These are phyloP conservation scores for Phaethon lepturus DNA, from an alignment of 2,113 vertebrate genomes.

Conservation along the genomic window DNA sequence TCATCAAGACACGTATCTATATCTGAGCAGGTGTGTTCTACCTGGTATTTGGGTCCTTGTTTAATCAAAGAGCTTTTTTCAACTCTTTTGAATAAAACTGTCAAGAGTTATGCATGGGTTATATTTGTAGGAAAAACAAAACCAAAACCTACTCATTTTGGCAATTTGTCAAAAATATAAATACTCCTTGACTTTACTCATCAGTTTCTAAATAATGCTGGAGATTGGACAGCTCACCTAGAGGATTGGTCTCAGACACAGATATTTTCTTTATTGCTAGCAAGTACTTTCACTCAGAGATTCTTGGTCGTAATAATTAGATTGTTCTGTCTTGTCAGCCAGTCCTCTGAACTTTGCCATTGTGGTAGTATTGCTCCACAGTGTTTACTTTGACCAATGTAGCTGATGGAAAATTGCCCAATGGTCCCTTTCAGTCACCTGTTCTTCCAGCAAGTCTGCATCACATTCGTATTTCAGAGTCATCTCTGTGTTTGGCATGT, in stretches of 20 bases:
- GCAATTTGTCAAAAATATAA: not conserved
- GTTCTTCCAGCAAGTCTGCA: not conserved
- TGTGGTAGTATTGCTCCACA: not conserved
- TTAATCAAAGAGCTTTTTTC: not conserved
- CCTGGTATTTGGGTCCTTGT: not conserved
- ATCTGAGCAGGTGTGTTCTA: not conserved
- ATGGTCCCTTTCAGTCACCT: not conserved
- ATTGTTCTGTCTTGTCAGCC: not conserved
- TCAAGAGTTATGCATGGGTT: not conserved
- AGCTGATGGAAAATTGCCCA: not conserved
- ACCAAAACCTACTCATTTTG: not conserved
- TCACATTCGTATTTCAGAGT: not conserved
- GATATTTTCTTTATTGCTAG: not conserved
- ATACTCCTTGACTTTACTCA: not conserved
- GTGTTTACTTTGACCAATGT: not conserved
- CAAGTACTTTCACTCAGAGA: not conserved
- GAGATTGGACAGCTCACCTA: not conserved
- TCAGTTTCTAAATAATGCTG: not conserved
- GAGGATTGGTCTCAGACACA: not conserved
- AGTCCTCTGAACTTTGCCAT: not conserved
- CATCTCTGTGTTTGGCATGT: not conserved
- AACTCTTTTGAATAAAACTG: not conserved
- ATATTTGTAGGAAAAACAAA: not conserved
- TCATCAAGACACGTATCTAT: not conserved
- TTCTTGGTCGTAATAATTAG: not conserved